phyloP scores from a whole-genome alignment of 2,113 vertebrate species.

The Fukomys damarensis region DNA sequence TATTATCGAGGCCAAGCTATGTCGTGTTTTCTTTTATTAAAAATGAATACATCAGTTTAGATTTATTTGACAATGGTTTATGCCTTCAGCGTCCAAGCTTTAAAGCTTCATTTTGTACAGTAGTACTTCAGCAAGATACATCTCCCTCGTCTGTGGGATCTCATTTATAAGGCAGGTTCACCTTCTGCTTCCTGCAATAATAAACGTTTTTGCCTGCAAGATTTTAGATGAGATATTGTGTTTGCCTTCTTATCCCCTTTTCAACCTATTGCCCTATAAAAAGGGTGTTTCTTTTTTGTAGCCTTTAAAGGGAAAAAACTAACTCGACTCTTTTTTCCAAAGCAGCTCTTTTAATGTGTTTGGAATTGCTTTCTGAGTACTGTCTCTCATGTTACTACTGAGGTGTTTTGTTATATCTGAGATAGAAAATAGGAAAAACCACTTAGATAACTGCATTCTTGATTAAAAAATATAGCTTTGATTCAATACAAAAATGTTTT shows the following conservation, averaged over 20 bases:
- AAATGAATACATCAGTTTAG: slow-evolving; percentile 84
- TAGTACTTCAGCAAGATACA: slow-evolving; percentile 83
- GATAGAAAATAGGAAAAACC: slow-evolving; percentile 80
- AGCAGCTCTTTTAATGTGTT: slow-evolving; percentile 81
- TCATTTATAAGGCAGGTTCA: slow-evolving; percentile 85
- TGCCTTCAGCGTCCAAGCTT: slow-evolving; percentile 79
- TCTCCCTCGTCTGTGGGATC: slow-evolving; percentile 81
- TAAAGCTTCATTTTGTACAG: slow-evolving; percentile 78
- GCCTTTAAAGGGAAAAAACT: slow-evolving; percentile 77
- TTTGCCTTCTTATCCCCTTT: slow-evolving; percentile 74
- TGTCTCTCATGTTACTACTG: slow-evolving; percentile 78
- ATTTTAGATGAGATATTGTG: slow-evolving; percentile 86
- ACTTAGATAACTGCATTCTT: slow-evolving; percentile 76
- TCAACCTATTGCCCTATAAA: slow-evolving; percentile 75
- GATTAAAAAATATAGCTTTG: slow-evolving; percentile 73
- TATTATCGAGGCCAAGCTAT: slow-evolving; percentile 74
- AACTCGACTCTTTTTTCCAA: slow-evolving; percentile 82
- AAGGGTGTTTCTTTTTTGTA: slow-evolving; percentile 75
- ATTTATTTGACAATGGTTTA: slow-evolving; percentile 85
- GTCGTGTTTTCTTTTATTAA: slow-evolving; percentile 82
- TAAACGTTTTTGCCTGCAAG: slow-evolving; percentile 82
- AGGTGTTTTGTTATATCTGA: slow-evolving; percentile 75
- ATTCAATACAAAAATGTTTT: slow-evolving; percentile 74
- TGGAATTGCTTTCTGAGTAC: slow-evolving; percentile 83
- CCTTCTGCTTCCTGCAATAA: slow-evolving; percentile 83